Conservation (phyloP, 2,888 invertebrate genomes). For the Papilio demoleus region DNA sequence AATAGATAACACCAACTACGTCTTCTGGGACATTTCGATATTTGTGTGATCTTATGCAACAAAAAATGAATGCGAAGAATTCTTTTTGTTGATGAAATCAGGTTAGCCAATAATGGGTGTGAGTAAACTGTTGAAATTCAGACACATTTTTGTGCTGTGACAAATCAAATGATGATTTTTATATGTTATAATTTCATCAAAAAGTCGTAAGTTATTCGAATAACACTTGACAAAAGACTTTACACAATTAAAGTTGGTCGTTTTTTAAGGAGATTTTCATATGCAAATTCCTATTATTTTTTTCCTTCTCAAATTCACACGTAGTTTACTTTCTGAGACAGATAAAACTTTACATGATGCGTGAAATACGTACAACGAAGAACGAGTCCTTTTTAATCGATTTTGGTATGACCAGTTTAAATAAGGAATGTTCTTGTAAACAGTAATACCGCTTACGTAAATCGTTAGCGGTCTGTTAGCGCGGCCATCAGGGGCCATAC, state of each 20-base stretch:
- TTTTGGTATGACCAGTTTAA: slow-evolving; percentile 35
- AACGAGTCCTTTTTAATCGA: slow-evolving; percentile 14
- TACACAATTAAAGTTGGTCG: background rate
- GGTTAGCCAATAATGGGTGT: background rate
- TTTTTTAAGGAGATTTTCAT: background rate
- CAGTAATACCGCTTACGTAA: slow-evolving; percentile 61
- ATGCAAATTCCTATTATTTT: background rate
- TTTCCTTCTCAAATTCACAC: too few species aligned
- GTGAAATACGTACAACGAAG: background rate
- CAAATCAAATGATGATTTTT: background rate
- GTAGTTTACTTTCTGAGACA: background rate
- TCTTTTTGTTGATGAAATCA: slow-evolving; percentile 18
- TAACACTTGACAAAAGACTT: too few species aligned
- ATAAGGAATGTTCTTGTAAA: slow-evolving; percentile 41
- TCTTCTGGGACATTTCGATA: slow-evolving; percentile 12
- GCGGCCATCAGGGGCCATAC: slow-evolving; percentile 62
- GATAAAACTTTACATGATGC: background rate
- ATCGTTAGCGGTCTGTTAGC: slow-evolving; percentile 75
- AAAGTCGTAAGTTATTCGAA: background rate
- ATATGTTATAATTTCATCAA: background rate
- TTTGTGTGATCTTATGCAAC: background rate
- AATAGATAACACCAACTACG: slow-evolving; percentile 33
- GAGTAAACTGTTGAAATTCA: background rate
- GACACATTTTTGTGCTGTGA: background rate
- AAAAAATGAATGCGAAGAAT: background rate